Evolutionary conservation across 2,888 invertebrate species (phyloP), one percentile per base, ranked within the genome.

Genomic region (Asteroscopus sphinx): DNA sequence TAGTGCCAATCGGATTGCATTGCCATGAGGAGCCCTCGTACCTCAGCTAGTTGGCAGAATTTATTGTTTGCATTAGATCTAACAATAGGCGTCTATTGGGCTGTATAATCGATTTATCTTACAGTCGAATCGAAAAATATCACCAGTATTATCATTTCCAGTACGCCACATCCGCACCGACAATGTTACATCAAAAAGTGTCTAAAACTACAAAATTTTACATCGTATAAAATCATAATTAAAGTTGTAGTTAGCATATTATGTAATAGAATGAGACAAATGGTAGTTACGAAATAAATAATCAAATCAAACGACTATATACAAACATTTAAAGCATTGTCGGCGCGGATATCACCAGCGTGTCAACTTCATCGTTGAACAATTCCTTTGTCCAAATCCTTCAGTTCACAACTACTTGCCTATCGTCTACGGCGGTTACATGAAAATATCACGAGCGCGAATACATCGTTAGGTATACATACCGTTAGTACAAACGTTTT

Each of bases 391-490:
- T 79, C 81, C 92, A 92, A 92, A 90, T 90, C 90, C 91, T 57
- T 77, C 77, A 65, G 64, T 76, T 72, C 68, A 73, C 68, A 67
- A 71, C 76, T 80, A 80, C 60, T 65, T 63, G 64, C 72, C 81
- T 82, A 71, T 47, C 55, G 35, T 51, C 85, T 87, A 87, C 79
- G 69, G 82, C 87, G 87, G 83, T 88, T 91, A 90, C 85, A 88
- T 82, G 85, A 88, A 91, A 91, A 93, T 92, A 92, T 92, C 92
- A 92, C 92, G 87, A 83, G 79, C 85, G 85, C 85, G 89, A 91
- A 90, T 91, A 91, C 89, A 90, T 86, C 82, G 85, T 86, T 87
- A 69, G 71, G 80, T 78, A 86, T 58, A 54, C 82, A 86, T 86
- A 88, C 84, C 80, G 80, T 91, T 90, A 85, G 79, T 83, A 88